Evolutionary conservation across 2,113 vertebrate species (phyloP).

Genomic region (Calyptommatus sinebrachiatus): DNA sequence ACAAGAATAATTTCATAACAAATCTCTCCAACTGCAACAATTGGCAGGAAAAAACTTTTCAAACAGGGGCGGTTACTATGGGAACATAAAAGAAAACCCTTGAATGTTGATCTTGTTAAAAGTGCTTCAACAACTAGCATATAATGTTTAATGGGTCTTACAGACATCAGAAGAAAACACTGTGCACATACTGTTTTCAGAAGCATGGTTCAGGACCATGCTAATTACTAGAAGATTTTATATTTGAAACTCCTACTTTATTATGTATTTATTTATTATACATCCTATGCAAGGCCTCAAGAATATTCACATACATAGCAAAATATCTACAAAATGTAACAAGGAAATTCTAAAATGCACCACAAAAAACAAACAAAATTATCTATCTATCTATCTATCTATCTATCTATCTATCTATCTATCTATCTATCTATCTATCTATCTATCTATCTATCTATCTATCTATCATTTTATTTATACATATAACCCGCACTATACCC

Average conservation of each 20-base stretch:
- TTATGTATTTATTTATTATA: too few relatives aligned
- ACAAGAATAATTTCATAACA: constrained; percentile 2
- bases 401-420: too few relatives aligned
- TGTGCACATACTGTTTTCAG: background rate
- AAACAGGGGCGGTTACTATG: background rate
- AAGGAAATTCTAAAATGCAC: too few relatives aligned
- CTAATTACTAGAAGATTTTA: background rate
- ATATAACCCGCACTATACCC: too few relatives aligned
- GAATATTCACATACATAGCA: background rate
- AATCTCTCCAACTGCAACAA: constrained; percentile 6
- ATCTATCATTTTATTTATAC: too few relatives aligned
- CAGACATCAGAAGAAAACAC: background rate
- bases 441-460: too few relatives aligned
- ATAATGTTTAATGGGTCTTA: background rate
- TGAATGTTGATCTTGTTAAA: background rate
- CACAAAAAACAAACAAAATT: too few relatives aligned
- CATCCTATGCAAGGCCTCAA: background rate
- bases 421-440: too few relatives aligned
- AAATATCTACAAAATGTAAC: too few relatives aligned
- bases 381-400: too few relatives aligned
- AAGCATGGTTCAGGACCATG: background rate
- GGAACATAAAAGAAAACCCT: background rate
- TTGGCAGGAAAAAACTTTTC: constrained; percentile 13
- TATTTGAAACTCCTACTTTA: background rate
- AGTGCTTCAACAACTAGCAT: background rate